These are phyloP conservation scores for Actinia tenebrosa DNA, from an alignment of 64 coral and sea anemone species.

Conservation along the genomic window DNA sequence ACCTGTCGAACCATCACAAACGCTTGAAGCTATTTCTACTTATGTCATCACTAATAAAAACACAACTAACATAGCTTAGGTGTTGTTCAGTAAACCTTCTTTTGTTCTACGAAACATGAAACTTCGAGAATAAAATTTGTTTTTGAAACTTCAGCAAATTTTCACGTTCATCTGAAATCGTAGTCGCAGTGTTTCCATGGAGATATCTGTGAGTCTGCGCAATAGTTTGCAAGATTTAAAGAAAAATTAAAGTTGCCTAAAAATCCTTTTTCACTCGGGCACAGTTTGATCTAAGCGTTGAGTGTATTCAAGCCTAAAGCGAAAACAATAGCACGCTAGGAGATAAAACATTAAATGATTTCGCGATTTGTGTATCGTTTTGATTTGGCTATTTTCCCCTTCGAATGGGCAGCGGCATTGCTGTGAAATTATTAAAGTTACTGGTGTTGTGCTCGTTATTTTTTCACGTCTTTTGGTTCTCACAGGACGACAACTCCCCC, in stretches of 20 bases:
- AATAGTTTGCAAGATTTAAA: neutral
- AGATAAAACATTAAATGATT: neutral
- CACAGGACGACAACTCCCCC: neutral
- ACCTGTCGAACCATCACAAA: neutral
- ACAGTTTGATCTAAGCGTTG: neutral
- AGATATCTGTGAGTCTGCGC: neutral
- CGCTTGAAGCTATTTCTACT: neutral
- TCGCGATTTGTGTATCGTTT: neutral
- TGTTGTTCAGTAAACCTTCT: neutral
- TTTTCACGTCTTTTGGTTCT: neutral
- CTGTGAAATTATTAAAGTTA: neutral
- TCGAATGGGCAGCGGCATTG: neutral
- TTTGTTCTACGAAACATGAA: neutral
- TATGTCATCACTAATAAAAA: too few relatives aligned
- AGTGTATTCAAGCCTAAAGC: neutral
- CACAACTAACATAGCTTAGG: too few relatives aligned
- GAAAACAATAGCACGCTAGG: neutral
- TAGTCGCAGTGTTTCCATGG: neutral
- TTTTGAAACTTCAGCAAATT: neutral
- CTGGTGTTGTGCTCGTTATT: neutral
- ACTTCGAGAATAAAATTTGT: neutral
- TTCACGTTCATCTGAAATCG: neutral
- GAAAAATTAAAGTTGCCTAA: neutral
- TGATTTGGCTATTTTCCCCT: neutral
- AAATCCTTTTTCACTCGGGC: neutral